phyloP scores from a whole-genome alignment of 30 jellyfish, hydroid and myxozoan genomes.

The Hydractinia symbiolongicarpus region DNA sequence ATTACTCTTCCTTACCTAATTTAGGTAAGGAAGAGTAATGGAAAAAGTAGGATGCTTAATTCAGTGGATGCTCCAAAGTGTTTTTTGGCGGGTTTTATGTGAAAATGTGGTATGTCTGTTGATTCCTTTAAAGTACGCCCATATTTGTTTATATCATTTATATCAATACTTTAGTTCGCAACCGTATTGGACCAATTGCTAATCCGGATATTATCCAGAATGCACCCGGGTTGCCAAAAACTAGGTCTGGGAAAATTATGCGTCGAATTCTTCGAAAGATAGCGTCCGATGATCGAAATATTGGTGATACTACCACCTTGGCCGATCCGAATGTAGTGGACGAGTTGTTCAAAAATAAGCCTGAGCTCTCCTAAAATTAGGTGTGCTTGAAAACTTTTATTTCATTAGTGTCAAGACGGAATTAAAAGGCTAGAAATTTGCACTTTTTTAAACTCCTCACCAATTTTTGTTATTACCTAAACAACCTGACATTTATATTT shows the following conservation, averaged over 20 bases:
- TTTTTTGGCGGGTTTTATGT: too few species aligned
- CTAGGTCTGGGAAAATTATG: slow-evolving; percentile 99
- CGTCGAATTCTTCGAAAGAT: slow-evolving; percentile 93
- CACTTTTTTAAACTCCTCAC: too few species aligned
- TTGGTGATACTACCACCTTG: slow-evolving; percentile 93
- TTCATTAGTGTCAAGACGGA: too few species aligned
- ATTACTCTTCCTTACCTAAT: too few species aligned
- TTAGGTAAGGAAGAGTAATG: too few species aligned
- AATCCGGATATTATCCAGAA: slow-evolving; percentile 86
- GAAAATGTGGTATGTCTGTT: too few species aligned
- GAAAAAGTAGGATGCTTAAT: too few species aligned
- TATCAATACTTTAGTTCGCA: slow-evolving; percentile 52
- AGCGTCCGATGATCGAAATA: slow-evolving; percentile 73
- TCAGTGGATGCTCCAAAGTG: too few species aligned
- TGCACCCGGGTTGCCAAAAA: slow-evolving; percentile 97
- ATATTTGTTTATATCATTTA: background rate
- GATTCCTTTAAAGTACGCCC: background rate
- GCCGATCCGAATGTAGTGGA: slow-evolving; percentile 92
- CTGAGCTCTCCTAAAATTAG: background rate
- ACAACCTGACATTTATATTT: too few species aligned
- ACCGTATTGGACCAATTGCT: slow-evolving; percentile 96
- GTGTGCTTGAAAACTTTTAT: too few species aligned
- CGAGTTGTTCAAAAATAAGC: slow-evolving; percentile 76
- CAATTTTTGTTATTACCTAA: too few species aligned
- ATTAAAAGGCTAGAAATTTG: too few species aligned